A percentile compares a stretch with the other conserved stretches of the same genome.
phyloP scores from a whole-genome alignment of 2,113 vertebrate species.

The Pedionomus torquatus region DNA sequence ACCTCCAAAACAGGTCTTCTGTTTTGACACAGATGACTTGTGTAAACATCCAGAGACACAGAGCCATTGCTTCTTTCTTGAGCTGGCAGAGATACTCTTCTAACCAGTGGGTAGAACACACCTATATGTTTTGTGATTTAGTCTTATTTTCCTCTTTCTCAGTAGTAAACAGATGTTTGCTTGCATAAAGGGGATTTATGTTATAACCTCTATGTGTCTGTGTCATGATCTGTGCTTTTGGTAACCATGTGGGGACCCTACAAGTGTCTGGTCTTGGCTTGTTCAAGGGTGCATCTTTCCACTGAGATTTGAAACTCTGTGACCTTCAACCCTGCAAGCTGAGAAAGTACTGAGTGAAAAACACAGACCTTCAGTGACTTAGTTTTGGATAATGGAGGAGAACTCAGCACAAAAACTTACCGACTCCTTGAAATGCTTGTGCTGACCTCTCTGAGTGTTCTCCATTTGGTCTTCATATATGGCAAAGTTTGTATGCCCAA shows the following conservation, averaged over 20 bases:
- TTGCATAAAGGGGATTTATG: slow-evolving; percentile 5
- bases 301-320: neutral
- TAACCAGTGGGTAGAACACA: neutral
- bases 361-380: neutral
- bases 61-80: neutral
- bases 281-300: neutral
- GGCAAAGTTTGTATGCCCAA: neutral
- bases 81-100: neutral
- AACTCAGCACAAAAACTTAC: neutral
- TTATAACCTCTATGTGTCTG: neutral
- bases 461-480: neutral
- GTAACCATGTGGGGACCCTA: neutral
- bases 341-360: neutral
- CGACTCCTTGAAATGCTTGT: neutral
- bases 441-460: neutral
- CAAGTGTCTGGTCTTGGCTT: neutral
- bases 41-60: neutral
- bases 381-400: neutral
- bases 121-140: neutral
- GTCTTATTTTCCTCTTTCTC: neutral
- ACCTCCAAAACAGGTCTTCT: neutral
- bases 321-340: neutral
- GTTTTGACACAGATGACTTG: neutral
- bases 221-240: neutral
- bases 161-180: neutral